A percentile compares a stretch with the other conserved stretches of the same genome.
Evolutionary conservation across 2,888 invertebrate species (phyloP).

Genomic region (Esperia sulphurella): DNA sequence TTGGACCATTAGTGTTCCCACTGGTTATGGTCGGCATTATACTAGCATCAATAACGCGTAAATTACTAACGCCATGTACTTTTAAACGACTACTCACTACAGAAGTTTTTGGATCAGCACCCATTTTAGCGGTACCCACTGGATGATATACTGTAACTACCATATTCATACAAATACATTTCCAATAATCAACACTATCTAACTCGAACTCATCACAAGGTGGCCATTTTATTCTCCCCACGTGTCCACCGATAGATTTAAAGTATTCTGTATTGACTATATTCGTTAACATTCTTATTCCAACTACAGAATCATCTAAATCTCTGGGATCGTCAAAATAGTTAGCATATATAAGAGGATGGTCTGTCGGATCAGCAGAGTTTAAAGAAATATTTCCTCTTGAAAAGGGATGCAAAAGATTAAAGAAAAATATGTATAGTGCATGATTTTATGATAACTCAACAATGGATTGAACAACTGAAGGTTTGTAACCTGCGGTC

Average conservation of each 20-base stretch:
- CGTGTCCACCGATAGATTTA: slow-evolving; percentile 33
- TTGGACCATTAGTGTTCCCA: slow-evolving; percentile 88
- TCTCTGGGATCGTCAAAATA: slow-evolving; percentile 78
- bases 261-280: slow-evolving; percentile 39
- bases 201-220: slow-evolving; percentile 35
- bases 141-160: slow-evolving; percentile 81
- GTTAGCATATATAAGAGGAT: slow-evolving; percentile 81
- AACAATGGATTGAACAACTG: slow-evolving; percentile 29
- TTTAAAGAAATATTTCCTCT: slow-evolving; percentile 76
- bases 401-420: slow-evolving; percentile 69
- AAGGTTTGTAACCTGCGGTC: slow-evolving; percentile 40
- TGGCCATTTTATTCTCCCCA: slow-evolving; percentile 37
- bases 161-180: slow-evolving; percentile 65
- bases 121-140: slow-evolving; percentile 82
- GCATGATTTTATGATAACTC: slow-evolving; percentile 36
- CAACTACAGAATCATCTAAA: slow-evolving; percentile 40
- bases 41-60: slow-evolving; percentile 87
- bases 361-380: slow-evolving; percentile 75
- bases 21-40: slow-evolving; percentile 88
- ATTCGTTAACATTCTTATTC: slow-evolving; percentile 39
- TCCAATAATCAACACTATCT: slow-evolving; percentile 44
- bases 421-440: slow-evolving; percentile 45
- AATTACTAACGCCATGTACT: slow-evolving; percentile 81
- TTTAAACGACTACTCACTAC: slow-evolving; percentile 78
- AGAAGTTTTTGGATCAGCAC: slow-evolving; percentile 42